Evolutionary conservation across 2,113 vertebrate genomes (phyloP).

Genomic region (Rhea americana): DNA sequence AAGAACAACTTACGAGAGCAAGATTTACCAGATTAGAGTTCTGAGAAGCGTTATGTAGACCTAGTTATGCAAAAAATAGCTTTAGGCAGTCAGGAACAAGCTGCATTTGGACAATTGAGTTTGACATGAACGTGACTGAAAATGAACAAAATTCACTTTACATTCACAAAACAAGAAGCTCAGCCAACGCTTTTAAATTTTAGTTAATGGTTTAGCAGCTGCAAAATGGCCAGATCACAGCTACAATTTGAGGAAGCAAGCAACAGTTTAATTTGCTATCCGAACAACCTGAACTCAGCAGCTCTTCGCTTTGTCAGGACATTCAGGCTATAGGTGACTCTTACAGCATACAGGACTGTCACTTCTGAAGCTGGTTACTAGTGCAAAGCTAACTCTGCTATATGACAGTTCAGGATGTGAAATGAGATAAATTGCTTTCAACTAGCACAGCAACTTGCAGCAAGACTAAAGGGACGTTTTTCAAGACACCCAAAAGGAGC

Average conservation of each 20-base stretch:
- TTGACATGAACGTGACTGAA: not conserved
- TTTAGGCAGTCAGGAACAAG: not conserved
- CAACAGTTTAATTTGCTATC: not conserved
- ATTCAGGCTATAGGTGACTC: not conserved
- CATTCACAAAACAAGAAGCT: not conserved
- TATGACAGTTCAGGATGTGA: fast-evolving
- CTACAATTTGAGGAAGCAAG: not conserved
- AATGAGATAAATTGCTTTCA: not conserved
- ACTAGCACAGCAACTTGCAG: not conserved
- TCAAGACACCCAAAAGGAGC: not conserved
- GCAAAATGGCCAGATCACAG: constrained; percentile 2
- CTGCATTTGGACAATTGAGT: not conserved
- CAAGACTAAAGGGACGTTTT: not conserved
- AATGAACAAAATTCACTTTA: constrained; percentile 8
- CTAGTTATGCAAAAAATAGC: not conserved
- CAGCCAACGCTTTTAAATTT: not conserved
- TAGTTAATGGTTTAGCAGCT: not conserved
- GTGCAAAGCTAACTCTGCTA: not conserved
- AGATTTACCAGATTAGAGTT: not conserved
- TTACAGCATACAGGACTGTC: not conserved
- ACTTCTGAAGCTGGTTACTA: not conserved
- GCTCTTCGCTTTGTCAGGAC: not conserved
- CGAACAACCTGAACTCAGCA: not conserved
- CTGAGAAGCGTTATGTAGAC: not conserved
- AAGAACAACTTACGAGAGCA: not conserved